Conservation (phyloP, 2,888 invertebrate species). For the Himalopsyche tibetana region DNA sequence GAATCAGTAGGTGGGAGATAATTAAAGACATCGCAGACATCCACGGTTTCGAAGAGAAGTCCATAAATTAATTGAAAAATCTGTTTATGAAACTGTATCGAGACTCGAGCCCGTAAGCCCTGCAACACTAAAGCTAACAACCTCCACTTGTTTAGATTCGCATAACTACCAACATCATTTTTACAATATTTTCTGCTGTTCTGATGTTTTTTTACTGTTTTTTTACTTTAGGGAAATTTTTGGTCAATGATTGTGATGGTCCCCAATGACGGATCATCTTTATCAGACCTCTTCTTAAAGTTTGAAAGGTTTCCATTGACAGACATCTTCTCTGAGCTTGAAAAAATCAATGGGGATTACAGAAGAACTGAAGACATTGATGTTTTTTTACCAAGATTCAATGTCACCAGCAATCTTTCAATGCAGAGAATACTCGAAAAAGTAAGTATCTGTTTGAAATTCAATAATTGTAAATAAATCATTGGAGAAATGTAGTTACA, state of each 20-base stretch:
- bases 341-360: slow-evolving; percentile 73
- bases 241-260: slow-evolving; percentile 80
- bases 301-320: slow-evolving; percentile 74
- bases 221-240: slow-evolving; percentile 72
- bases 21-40: too few species aligned
- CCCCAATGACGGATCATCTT: slow-evolving; percentile 77
- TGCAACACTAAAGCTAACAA: too few species aligned
- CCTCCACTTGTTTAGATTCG: too few species aligned
- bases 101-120: too few species aligned
- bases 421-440: slow-evolving; percentile 77
- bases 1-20: too few species aligned
- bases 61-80: too few species aligned
- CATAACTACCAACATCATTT: too few species aligned
- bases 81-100: too few species aligned
- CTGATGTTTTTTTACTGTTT: slow-evolving; percentile 46
- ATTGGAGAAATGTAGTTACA: too few species aligned
- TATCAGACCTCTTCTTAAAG: slow-evolving; percentile 75
- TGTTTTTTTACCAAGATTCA: slow-evolving; percentile 81
- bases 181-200: neutral
- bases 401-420: slow-evolving; percentile 78
- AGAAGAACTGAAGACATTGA: slow-evolving; percentile 79
- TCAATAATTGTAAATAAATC: too few species aligned
- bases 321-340: slow-evolving; percentile 75
- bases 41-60: too few species aligned
- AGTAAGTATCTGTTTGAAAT: slow-evolving; percentile 67